Evolutionary conservation across 2,888 invertebrate species (phyloP).

Genomic region (Lasioglossum oenotherae): DNA sequence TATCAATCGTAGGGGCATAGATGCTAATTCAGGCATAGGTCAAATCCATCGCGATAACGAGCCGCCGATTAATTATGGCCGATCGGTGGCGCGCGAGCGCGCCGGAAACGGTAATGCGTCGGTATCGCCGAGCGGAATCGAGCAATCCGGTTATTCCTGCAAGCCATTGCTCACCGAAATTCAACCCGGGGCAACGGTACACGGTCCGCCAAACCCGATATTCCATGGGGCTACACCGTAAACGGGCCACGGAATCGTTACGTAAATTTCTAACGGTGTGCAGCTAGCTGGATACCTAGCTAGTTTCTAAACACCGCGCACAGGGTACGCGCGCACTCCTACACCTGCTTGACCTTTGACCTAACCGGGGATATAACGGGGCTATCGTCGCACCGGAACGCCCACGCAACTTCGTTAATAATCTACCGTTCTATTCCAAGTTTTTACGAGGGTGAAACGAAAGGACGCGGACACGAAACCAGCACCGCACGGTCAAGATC

Average conservation of each 20-base stretch:
- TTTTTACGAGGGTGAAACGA: slow-evolving; percentile 5
- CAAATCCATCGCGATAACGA: not conserved
- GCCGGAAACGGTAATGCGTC: not conserved
- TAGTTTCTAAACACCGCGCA: slow-evolving; percentile 26
- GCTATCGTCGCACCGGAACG: slow-evolving; percentile 18
- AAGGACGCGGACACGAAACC: not conserved
- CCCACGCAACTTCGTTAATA: slow-evolving; percentile 42
- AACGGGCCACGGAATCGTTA: slow-evolving; percentile 27
- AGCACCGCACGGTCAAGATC: not conserved
- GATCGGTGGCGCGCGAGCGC: not conserved
- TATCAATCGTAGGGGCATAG: not conserved
- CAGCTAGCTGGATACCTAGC: not conserved
- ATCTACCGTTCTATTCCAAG: slow-evolving; percentile 29
- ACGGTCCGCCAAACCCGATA: not conserved
- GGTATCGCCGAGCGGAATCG: not conserved
- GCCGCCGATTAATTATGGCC: not conserved
- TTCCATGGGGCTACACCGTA: slow-evolving; percentile 6
- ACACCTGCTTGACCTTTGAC: slow-evolving; percentile 46
- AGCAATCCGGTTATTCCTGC: slow-evolving; percentile 5
- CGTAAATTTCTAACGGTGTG: slow-evolving; percentile 23
- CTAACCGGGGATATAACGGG: slow-evolving; percentile 37
- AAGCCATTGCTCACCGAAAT: not conserved
- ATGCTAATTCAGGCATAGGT: not conserved
- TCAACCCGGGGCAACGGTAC: not conserved
- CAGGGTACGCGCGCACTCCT: not conserved